A percentile compares a stretch with the other conserved stretches of the same genome.
Evolutionary conservation across 1,140 invertebrate species (phyloP).

Genomic region (Drosophila arizonae): DNA sequence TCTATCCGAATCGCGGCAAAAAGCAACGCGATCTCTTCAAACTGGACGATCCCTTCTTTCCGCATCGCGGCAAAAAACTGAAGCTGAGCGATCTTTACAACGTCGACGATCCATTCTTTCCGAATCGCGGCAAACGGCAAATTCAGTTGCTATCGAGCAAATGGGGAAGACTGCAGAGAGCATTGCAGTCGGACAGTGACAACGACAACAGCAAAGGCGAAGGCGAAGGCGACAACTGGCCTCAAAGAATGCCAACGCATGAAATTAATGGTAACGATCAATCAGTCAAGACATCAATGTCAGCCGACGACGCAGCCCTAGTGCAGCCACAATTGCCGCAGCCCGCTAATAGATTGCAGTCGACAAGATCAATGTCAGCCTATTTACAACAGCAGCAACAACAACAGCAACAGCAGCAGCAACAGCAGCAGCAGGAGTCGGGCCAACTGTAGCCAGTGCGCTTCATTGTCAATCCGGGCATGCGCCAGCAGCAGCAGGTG

Average conservation of each 20-base stretch:
- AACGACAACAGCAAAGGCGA: conserved; percentile 9
- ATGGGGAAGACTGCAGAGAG: conserved; percentile 37
- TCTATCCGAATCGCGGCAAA: conserved; percentile 80
- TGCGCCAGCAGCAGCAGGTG: conserved; percentile 64
- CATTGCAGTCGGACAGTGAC: conserved; percentile 20
- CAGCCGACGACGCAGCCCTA: conserved; percentile 50
- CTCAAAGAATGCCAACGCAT: conserved; percentile 77
- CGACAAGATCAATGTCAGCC: conserved; percentile 78
- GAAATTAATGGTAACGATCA: conserved; percentile 79
- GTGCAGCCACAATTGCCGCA: conserved; percentile 15
- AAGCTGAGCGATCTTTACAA: conserved; percentile 70
- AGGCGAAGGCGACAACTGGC: conserved; percentile 58
- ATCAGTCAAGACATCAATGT: conserved; percentile 80
- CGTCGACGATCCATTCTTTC: conserved; percentile 71
- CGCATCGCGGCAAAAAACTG: conserved; percentile 77
- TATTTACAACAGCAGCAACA: conserved; percentile 48
- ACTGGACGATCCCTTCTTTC: conserved; percentile 65
- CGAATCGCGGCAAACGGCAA: conserved; percentile 70
- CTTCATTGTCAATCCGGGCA: conserved; percentile 60
- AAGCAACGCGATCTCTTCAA: conserved; percentile 62
- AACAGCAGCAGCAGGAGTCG: conserved; percentile 13
- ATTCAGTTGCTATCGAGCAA: background rate
- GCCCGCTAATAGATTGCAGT: conserved; percentile 73
- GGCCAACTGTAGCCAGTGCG: conserved; percentile 39
- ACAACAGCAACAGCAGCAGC: conserved; percentile 32